A percentile compares a stretch with the other conserved stretches of the same genome.
These are phyloP conservation scores for Oenanthe oenanthe DNA, from an alignment of 2,113 vertebrate species.

Conservation along the genomic window DNA sequence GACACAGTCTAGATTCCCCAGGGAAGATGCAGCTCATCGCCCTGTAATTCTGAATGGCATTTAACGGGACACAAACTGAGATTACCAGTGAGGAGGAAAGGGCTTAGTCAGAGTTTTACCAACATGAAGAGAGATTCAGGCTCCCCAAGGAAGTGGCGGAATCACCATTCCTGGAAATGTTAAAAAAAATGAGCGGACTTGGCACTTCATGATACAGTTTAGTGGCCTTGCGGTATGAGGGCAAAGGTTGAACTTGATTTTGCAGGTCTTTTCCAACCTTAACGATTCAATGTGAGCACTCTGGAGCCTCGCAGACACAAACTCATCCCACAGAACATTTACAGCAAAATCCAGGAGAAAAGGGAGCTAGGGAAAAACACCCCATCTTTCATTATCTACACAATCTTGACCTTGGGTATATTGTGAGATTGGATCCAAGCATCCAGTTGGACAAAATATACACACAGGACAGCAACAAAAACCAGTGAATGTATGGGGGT, in stretches of 20 bases:
- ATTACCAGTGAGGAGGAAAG: background rate
- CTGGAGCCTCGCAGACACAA: background rate
- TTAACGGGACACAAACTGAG: background rate
- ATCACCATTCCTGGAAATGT: background rate
- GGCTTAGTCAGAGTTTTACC: background rate
- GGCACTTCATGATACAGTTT: rapidly evolving
- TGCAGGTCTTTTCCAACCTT: background rate
- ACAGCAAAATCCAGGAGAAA: background rate
- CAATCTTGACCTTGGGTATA: background rate
- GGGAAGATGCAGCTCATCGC: background rate
- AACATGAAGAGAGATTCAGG: background rate
- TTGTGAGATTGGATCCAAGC: background rate
- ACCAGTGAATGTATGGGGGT: background rate
- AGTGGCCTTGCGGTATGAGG: background rate
- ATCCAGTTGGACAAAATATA: background rate
- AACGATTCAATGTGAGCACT: rapidly evolving
- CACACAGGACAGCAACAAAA: background rate
- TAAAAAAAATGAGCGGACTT: background rate
- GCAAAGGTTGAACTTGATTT: background rate
- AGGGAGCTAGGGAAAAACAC: background rate
- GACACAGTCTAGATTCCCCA: background rate
- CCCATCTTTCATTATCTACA: background rate
- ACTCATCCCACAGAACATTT: background rate
- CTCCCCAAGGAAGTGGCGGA: background rate
- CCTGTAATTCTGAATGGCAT: background rate